These are phyloP conservation scores for Aphelinus certus DNA, from an alignment of 1,140 invertebrate genomes.

Conservation along the genomic window DNA sequence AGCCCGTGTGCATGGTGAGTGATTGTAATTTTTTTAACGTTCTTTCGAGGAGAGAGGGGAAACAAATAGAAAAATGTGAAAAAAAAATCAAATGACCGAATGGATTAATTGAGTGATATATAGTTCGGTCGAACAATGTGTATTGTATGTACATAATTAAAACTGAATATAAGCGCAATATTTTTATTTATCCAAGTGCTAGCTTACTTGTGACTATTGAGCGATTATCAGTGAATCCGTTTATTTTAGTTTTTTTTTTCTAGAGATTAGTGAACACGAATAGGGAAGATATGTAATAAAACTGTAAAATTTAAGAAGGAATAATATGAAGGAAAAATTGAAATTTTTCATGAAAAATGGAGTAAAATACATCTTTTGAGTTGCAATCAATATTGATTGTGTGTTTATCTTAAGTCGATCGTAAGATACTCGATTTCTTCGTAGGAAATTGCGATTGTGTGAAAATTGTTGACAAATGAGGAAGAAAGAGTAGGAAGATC, in stretches of 20 bases:
- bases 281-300: constrained; percentile 34
- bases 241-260: constrained; percentile 18
- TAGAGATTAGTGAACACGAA: constrained; percentile 37
- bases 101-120: constrained; percentile 14
- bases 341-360: constrained; percentile 20
- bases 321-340: constrained; percentile 4
- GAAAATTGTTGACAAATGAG: neutral
- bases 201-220: constrained; percentile 46
- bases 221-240: constrained; percentile 10
- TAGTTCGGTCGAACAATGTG: constrained; percentile 57
- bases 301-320: constrained; percentile 22
- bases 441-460: constrained; percentile 12
- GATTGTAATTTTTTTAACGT: constrained; percentile 46
- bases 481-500: constrained; percentile 1
- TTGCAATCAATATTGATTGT: constrained; percentile 24
- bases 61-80: constrained; percentile 24
- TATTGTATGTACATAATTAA: constrained; percentile 66
- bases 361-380: constrained; percentile 16
- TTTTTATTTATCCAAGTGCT: constrained; percentile 62
- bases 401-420: constrained; percentile 8
- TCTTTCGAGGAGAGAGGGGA: constrained; percentile 24
- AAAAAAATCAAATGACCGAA: constrained; percentile 26
- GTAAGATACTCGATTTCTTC: constrained; percentile 15
- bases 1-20: constrained; percentile 51
- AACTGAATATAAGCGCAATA: constrained; percentile 60